Evolutionary conservation across 2,888 invertebrate species (phyloP).

Genomic region (Scaptomyza tumidula): DNA sequence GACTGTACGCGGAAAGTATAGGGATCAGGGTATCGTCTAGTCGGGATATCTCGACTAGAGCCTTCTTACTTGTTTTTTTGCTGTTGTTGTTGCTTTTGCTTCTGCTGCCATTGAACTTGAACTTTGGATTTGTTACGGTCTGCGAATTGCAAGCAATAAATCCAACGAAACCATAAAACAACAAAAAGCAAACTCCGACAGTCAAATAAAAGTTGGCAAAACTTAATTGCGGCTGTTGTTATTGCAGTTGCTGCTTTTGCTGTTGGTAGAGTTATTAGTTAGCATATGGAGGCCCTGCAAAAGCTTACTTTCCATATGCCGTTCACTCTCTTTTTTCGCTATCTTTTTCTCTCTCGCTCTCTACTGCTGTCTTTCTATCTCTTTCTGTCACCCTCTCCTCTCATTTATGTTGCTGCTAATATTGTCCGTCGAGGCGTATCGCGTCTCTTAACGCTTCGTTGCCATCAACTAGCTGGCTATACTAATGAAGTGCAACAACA

Average conservation of each 20-base stretch:
- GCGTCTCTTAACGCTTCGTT: slow-evolving; percentile 70
- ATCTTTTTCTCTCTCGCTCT: slow-evolving; percentile 2
- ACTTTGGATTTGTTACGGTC: slow-evolving; percentile 53
- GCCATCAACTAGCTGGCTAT: slow-evolving; percentile 58
- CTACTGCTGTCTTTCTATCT: neutral
- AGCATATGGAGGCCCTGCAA: slow-evolving; percentile 44
- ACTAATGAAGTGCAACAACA: slow-evolving; percentile 70
- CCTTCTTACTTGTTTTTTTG: too few relatives aligned
- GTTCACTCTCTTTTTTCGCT: slow-evolving; percentile 3
- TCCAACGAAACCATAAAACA: slow-evolving; percentile 37
- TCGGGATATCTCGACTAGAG: too few relatives aligned
- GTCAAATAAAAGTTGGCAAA: slow-evolving; percentile 71
- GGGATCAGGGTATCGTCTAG: too few relatives aligned
- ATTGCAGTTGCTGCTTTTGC: slow-evolving; percentile 16
- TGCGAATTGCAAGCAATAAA: slow-evolving; percentile 67
- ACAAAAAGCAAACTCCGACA: slow-evolving; percentile 47
- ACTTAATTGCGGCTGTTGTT: slow-evolving; percentile 26
- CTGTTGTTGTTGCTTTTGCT: slow-evolving; percentile 18
- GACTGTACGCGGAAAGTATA: too few relatives aligned
- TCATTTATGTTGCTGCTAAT: slow-evolving; percentile 16
- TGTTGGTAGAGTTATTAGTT: slow-evolving; percentile 36
- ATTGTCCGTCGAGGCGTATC: slow-evolving; percentile 67
- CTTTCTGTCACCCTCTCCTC: slow-evolving; percentile 15
- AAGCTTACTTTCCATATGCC: slow-evolving; percentile 25
- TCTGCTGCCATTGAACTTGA: slow-evolving; percentile 80